These are phyloP conservation scores for Euura saliciscinereae DNA, from an alignment of 1,140 invertebrate species.

Conservation along the genomic window DNA sequence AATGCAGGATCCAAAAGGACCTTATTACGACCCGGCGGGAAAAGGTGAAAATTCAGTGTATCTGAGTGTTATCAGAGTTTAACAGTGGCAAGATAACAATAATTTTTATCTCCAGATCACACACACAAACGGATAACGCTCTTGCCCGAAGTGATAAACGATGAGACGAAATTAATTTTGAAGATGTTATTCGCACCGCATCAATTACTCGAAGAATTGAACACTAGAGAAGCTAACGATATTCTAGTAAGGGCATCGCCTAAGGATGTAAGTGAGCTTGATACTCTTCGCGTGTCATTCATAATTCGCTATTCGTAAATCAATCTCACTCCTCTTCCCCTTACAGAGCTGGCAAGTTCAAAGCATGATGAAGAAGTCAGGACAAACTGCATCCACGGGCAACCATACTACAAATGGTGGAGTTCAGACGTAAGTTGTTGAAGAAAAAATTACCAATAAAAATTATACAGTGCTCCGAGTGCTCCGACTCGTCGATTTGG, in stretches of 20 bases:
- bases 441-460: conserved; percentile 18
- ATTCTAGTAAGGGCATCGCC: conserved; percentile 79
- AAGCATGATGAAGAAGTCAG: conserved; percentile 29
- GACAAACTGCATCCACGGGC: conserved; percentile 18
- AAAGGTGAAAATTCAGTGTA: conserved; percentile 60
- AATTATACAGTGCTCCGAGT: too few species aligned
- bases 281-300: too few species aligned
- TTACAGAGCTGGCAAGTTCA: conserved; percentile 31
- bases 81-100: not conserved
- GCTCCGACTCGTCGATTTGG: too few species aligned
- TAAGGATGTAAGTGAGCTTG: conserved; percentile 55
- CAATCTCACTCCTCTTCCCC: not conserved
- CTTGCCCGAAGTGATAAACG: conserved; percentile 71
- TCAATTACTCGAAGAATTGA: conserved; percentile 72
- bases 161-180: conserved; percentile 69
- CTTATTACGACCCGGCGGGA: conserved; percentile 68
- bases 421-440: conserved; percentile 47
- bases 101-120: conserved; percentile 58
- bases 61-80: conserved; percentile 10
- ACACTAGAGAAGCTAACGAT: conserved; percentile 77
- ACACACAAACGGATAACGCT: conserved; percentile 78
- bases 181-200: conserved; percentile 67
- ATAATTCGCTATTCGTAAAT: not conserved
- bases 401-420: conserved; percentile 29
- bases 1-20: conserved; percentile 56